Base-by-base conservation (phyloP, 2,888 invertebrate genomes). In the Eupithecia vulgata region DNA sequence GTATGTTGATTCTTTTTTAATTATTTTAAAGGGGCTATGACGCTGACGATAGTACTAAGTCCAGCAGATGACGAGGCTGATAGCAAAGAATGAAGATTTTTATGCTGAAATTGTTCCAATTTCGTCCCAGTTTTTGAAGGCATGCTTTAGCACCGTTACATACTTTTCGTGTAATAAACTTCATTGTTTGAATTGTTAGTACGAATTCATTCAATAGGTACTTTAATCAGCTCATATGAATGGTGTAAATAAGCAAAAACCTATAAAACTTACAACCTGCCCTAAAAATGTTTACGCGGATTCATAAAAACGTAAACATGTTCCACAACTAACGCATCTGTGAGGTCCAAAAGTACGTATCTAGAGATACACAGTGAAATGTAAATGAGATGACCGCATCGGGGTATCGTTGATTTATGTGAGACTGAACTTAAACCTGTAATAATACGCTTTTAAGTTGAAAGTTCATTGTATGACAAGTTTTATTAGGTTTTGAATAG, bases 351-450 rank as follows among this genome's bases (percentile, higher is more conserved):
- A 25, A 59, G 61, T 57, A 73, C 10, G 25, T 67, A 1, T 21
- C 25, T 17, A 65, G 70, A 70, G 34, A 30, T 67, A 65, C 34
- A 52, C 71, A 71, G 40, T 69, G 52, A 69, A 76, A 78, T 78
- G 76, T 68, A 76, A 79, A 79, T 78, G 68, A 65, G 70, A 64
- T 61, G 72, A 48, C 73, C 66, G 40, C 73, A 78, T 78, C 57
- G 13, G 13, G 21, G 21, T 78, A 76, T 74, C 74, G 3, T 72
- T 72, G 78, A 77, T 79, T 77, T 79, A 79, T 79, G 76, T 79
- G 78, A 67, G 76, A 77, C 73, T 64, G 73, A 70, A 52, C n/a
- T 71, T 70, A n/a, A 65, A 61, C 45, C 40, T 69, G 57, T 70
- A 52, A 21, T 70, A 66, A 17, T 45, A 72, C 34, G 71, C 52